Evolutionary conservation across 2,113 vertebrate species (phyloP), one percentile per base, ranked within the genome.

Genomic region (Cololabis saira): DNA sequence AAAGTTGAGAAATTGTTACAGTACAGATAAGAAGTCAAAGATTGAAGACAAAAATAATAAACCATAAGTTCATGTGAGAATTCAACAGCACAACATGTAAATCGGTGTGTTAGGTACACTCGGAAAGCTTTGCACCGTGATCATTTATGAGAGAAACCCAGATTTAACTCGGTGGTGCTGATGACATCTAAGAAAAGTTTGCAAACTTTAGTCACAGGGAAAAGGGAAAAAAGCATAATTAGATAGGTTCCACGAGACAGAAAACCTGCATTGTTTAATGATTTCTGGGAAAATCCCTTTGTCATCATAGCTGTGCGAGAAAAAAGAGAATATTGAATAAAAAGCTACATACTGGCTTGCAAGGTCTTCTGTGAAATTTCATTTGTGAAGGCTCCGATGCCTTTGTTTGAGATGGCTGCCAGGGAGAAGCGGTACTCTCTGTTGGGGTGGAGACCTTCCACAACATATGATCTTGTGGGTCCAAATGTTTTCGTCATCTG

Each of bases 281-380:
- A 49, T 57, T 59, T 15, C 4, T 48, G 33, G 24, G 44, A 24
- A 67, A 67, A 71, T 27, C 10, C 11, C 6, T 67, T 61, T 74
- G 69, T 71, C 61, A 76, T 19, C 42, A 42, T 57, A 68, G 74
- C 16, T 78, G 5, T 9, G 17, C 2, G 3, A 45, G 17, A 47
- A 18, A 18, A 11, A 47, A 68, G 49, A 51, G 40, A 66, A 79
- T 64, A 75, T 30, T 41, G 74, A 89, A 91, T 91, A 83, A 83
- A 87, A 75, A 81, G 91, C 92, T 94, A 98, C 98, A 94, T 98
- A 99, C 98, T 98, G 92, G 98, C 96, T 96, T 98, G 97, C 83
- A 96, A 93, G 68, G 98, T 99, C 93, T 93, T 96, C 90, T 96
- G 95, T 27, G 93, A 91, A 87, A 99, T 93, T 82, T 95, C 95